A percentile compares a stretch with the other conserved stretches of the same genome.
Conservation (phyloP, 1,140 invertebrate genomes). For the Hypothenemus hampei region DNA sequence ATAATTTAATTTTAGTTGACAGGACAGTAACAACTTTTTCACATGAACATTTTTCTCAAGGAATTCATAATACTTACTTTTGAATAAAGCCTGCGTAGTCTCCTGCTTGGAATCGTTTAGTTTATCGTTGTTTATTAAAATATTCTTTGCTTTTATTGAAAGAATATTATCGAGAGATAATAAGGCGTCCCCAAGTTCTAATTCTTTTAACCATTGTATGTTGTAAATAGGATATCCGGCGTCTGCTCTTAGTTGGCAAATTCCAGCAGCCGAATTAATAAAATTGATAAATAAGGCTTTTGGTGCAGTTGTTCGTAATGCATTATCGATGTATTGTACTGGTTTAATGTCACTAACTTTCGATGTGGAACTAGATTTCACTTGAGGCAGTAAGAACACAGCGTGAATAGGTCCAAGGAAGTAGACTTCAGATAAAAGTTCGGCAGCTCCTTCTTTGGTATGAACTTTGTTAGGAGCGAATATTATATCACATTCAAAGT, state of each 20-base stretch:
- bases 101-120: constrained; percentile 34
- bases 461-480: constrained; percentile 32
- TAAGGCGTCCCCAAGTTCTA: constrained; percentile 34
- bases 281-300: constrained; percentile 41
- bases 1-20: no score
- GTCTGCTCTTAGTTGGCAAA: constrained; percentile 33
- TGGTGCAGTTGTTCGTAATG: constrained; percentile 36
- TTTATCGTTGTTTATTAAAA: constrained; percentile 37
- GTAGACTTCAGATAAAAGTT: constrained; percentile 38
- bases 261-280: constrained; percentile 31
- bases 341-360: constrained; percentile 36
- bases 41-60: no score
- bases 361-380: constrained; percentile 8
- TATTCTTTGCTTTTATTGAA: constrained; percentile 30
- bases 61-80: no score
- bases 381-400: constrained; percentile 37
- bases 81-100: constrained; percentile 37
- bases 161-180: constrained; percentile 37
- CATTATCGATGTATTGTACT: constrained; percentile 38
- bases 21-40: no score
- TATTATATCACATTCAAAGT: constrained; percentile 36
- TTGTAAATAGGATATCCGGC: constrained; percentile 38
- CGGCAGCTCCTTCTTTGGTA: constrained; percentile 36
- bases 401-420: constrained; percentile 35
- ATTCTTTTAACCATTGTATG: constrained; percentile 32